Base-by-base conservation (phyloP, 1,140 invertebrate species). In the Neuroterus valhalla region DNA sequence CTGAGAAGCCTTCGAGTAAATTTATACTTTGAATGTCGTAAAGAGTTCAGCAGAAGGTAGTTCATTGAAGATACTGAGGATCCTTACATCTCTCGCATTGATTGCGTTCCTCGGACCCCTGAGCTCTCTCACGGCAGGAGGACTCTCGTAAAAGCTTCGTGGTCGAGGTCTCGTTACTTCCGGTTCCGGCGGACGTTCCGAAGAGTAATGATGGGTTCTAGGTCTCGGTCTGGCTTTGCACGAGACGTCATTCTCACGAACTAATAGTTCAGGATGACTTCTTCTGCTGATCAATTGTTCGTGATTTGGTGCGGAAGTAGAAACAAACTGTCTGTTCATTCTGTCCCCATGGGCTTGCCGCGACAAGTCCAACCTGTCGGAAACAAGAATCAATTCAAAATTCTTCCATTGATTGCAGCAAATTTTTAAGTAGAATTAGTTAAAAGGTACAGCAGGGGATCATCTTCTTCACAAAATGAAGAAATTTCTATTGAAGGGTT, bases 61-160 rank as follows among this genome's bases (percentile, higher is more conserved):
- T 6, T 44, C 62, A 42, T 66, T 31, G 15, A 4, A 21, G 14
- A 26, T 6, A 12, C 17, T 17, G 2, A 26, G 26, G 52, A 31
- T 68, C 52, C 78, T 80, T 78, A 88, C 87, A 46, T 82, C 86
- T 81, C 85, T 84, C 0, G 81, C 75, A 74, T 89, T 86, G 10
- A 84, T 75, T 38, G 78, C 71, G 68, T 86, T 87, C 50, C 86
- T 82, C 15, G 84, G 87, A 14, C 88, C 87, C 42, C 85, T 78
- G 3, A 85, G 79, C 38, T 89, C 88, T 67, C 88, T 84, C 17
- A 82, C 85, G 17, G 83, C 81, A 3, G 85, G 70, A 4, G 87
- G 84, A 70, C 85, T 88, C 55, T 89, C 89, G 81, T 89, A 90
- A 70, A 88, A 89, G 77, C 88, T 90, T 76, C 87, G 81, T 38